These are phyloP conservation scores for Drosophila cracens DNA, from an alignment of 2,888 invertebrate genomes.

Conservation along the genomic window DNA sequence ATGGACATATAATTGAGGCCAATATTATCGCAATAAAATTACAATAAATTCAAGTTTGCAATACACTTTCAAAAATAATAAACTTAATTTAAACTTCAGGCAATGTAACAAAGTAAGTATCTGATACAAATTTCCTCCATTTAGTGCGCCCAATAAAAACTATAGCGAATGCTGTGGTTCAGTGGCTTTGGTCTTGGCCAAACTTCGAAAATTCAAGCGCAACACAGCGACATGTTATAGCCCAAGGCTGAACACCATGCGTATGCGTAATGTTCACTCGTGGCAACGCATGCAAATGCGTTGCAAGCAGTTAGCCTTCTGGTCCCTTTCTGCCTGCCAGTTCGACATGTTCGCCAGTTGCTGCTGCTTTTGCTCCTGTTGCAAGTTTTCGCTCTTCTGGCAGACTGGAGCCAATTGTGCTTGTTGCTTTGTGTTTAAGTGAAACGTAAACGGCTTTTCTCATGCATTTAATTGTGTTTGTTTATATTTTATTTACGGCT, in stretches of 20 bases:
- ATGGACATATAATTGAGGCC: neutral
- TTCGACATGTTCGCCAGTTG: constrained; percentile 18
- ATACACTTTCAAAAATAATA: neutral
- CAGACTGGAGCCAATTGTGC: neutral
- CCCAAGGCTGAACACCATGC: constrained; percentile 47
- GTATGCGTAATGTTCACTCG: constrained; percentile 60
- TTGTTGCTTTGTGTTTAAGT: constrained; percentile 10
- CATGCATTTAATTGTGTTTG: constrained; percentile 8
- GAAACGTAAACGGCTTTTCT: neutral
- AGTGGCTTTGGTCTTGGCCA: constrained; percentile 1
- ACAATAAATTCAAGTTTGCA: neutral
- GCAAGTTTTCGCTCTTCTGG: neutral
- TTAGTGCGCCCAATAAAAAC: constrained; percentile 5
- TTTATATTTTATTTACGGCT: constrained; percentile 10
- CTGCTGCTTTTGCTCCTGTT: neutral
- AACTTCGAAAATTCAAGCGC: constrained; percentile 4
- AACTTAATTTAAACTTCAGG: neutral
- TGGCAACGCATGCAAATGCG: constrained; percentile 17
- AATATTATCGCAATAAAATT: neutral
- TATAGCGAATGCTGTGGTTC: constrained; percentile 12
- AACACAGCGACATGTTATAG: constrained; percentile 43
- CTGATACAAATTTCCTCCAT: neutral
- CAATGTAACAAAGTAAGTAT: neutral
- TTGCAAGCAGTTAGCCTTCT: neutral
- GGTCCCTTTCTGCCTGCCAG: neutral